These are phyloP conservation scores for Nerophis lumbriciformis DNA, from an alignment of 2,113 vertebrate species.

Conservation along the genomic window DNA sequence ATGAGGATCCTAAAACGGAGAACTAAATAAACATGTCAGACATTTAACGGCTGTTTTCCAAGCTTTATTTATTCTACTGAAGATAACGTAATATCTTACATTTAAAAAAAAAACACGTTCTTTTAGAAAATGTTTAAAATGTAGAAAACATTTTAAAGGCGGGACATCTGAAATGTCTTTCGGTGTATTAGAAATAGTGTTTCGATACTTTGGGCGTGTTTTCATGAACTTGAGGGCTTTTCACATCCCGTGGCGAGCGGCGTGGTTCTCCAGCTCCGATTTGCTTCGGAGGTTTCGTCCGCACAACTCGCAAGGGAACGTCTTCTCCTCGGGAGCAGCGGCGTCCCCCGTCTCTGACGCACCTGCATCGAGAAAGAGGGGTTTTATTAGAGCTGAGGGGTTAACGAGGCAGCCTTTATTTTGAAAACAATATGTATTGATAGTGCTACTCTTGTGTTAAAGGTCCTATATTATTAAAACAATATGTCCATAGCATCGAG, in stretches of 20 bases:
- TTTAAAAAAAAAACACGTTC: slow-evolving; percentile 11
- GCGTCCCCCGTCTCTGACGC: neutral
- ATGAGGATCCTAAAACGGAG: neutral
- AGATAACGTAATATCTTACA: neutral
- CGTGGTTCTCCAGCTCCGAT: slow-evolving; percentile 44
- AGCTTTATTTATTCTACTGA: slow-evolving; percentile 11
- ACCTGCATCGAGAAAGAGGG: neutral
- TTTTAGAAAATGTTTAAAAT: slow-evolving; percentile 27
- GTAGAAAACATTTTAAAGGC: neutral
- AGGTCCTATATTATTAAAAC: too few species aligned
- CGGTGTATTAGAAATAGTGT: neutral
- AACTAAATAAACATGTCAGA: neutral
- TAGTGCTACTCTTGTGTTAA: too few species aligned
- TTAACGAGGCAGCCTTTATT: too few species aligned
- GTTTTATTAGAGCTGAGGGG: too few species aligned
- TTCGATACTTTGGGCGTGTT: neutral
- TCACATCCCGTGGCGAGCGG: slow-evolving; percentile 49
- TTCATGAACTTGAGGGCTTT: too few species aligned
- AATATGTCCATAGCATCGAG: too few species aligned
- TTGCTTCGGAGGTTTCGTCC: slow-evolving; percentile 41
- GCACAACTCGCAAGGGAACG: slow-evolving; percentile 46
- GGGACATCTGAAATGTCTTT: neutral
- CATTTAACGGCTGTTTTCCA: neutral
- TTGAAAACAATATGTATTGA: too few species aligned
- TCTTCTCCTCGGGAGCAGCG: neutral